Evolutionary conservation across 1,140 invertebrate genomes (phyloP), one percentile per base, ranked within the genome.

Genomic region (Cyphomyrmex costatus): DNA sequence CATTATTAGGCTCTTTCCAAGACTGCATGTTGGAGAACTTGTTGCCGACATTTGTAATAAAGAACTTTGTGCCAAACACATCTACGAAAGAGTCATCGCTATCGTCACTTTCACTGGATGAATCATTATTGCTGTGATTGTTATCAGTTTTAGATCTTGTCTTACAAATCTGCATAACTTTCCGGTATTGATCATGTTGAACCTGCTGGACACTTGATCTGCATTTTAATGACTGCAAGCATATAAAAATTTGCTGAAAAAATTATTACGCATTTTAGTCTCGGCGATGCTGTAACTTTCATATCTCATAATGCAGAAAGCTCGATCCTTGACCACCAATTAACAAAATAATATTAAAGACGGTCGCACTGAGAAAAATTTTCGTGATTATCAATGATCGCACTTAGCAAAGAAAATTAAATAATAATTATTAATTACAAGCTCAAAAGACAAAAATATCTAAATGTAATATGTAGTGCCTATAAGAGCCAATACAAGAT

Each of bases 221-320:
- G 71, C 94, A 95, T 91, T 83, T 94, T 19, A 95, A 73, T 66
- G 92, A 88, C 95, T 95, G 49, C 49, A 79, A 90, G 24, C 10
- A 85, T 33, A 68, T 60, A 73, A 83, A 58, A 74, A 63, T 10
- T 60, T 56, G 1, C 6, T 27, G 0, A 68, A 53, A 30, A 3
- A 24, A 68, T 14, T 1, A 73, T 53, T 66, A 16, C 16, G 4
- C 16, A 49, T 49, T 49, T 49, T 49, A 42, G 10, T 42, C 36
- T 42, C 7, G 0, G 10, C 2, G 36, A 42, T 42, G 36, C 36
- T 42, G 2, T 42, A 42, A 42, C 0, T 2, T 42, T 42, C 36
- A 42, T 10, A 0, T 42, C 36, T 42, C 36, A 42, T 42, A 42
- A 42, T 42, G 36, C 36, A 42, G 7, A 12, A 42, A 42, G 2